Evolutionary conservation across 2,888 invertebrate genomes (phyloP), one percentile per base, ranked within the genome.

Genomic region (Meiosimyza decipiens): DNA sequence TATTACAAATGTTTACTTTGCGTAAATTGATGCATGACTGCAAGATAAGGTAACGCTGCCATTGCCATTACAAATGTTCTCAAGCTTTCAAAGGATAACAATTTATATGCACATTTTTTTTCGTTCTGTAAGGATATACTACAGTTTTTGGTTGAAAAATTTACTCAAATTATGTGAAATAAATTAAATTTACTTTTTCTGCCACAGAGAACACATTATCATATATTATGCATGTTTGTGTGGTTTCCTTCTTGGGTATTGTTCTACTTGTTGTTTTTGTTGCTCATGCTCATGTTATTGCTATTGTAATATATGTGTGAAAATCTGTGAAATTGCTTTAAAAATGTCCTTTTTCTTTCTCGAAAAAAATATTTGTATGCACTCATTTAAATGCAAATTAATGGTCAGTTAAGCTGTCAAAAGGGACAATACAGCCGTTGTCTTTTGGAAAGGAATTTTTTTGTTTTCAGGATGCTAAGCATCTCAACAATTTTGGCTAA

Each of bases 371-470:
- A 40, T 40, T 40, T 40, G 9, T 40, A 40, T 40, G 40, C 40
- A 57, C 68, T 71, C 69, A 80, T 82, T 79, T 79, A 77, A 79
- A 82, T 81, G 82, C 77, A 82, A 82, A 82, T 82, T 79, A 80
- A 82, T 81, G 82, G 82, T 78, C 82, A 82, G 82, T 81, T 81
- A 80, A 82, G 80, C 79, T 81, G 82, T 79, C 82, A 79, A 77
- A 74, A 73, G 72, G 40, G 40, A 62, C 33, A 18, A 18, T 33
- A 40, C 18, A 18, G 54, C n/a, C 9, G 40, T 7, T 12, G 52
- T 40, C 33, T 47, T 18, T 54, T 47, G 0, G 5, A 18, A 13
- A 16, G 16, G 33, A 18, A 6, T 11, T 40, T 40, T 40, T 40
- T 28, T 40, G n/a, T 67, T 16, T 6, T 49, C 13, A n/a, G 3